Evolutionary conservation across 2,797 vertebrate genomes (phyloP), one percentile per base, ranked within the genome.

Genomic region (Carapus acus): DNA sequence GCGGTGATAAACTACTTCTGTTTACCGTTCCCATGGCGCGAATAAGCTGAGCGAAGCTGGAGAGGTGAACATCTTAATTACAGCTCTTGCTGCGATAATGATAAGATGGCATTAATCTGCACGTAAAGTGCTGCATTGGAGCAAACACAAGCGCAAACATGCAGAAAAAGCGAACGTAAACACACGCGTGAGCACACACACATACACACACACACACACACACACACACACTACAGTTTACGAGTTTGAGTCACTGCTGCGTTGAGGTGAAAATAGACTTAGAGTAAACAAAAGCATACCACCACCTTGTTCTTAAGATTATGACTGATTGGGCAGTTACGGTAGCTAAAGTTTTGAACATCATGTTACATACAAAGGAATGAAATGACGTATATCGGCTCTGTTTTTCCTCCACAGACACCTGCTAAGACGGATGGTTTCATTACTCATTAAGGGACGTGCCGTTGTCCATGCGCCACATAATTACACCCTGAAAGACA

Each of bases 41-140:
- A 79, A 83, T 69, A 59, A 43, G 72, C 76, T 76, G 76, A 84
- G 71, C 56, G 11, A 61, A 77, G 80, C 79, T 71, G 54, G 49
- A 77, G 71, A 80, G 54, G 63, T 50, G 67, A 77, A 59, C 29
- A 44, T 79, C 82, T 80, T 85, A 84, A 85, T 85, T 82, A 82
- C 44, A 8, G 41, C 23, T 51, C 62, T 33, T 63, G 54, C 67
- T 22, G 50, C 65, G 73, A 82, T 79, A 70, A 70, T 65, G 72
- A 77, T 60, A 76, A 62, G 49, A 60, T 57, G 7, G 44, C 59
- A 45, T 67, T 67, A 43, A 61, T 46, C 49, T 38, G 45, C 52
- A 61, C 51, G 42, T 56, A 54, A 43, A 54, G 47, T 31, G 23
- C 13, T 59, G 37, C 29, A 47, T 11, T 44, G 43, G 19, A 55